Evolutionary conservation across 2,888 invertebrate genomes (phyloP).

Genomic region (Cheilosia scutellata): DNA sequence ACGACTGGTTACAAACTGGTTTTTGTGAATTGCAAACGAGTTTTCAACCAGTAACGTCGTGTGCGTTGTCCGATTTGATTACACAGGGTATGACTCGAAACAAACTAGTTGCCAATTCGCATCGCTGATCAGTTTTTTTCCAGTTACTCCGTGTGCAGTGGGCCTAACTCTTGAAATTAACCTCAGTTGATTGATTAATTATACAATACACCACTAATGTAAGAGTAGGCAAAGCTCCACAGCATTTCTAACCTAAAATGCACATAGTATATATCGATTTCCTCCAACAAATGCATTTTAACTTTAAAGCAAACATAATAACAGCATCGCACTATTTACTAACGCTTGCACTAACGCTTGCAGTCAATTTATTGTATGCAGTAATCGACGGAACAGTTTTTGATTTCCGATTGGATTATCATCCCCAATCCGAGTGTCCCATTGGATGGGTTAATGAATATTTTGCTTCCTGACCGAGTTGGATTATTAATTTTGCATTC

Average conservation of each 20-base stretch:
- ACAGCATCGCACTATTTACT: background rate
- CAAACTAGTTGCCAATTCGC: no score
- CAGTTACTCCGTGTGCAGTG: no score
- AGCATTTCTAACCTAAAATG: background rate
- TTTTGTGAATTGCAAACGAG: no score
- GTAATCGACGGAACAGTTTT: conserved; percentile 62
- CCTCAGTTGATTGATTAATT: no score
- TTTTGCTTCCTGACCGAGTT: conserved; percentile 54
- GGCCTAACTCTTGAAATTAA: no score
- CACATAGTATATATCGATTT: conserved; percentile 10
- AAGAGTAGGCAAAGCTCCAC: no score
- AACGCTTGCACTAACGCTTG: background rate
- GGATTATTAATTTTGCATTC: conserved; percentile 69
- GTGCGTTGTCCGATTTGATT: no score
- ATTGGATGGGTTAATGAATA: conserved; percentile 57
- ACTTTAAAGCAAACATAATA: background rate
- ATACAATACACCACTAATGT: no score
- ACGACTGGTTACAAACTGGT: no score
- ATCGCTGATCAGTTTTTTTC: no score
- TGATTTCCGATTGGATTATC: conserved; percentile 69
- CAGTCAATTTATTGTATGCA: conserved; percentile 17
- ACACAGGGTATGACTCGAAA: no score
- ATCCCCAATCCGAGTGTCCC: background rate
- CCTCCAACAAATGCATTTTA: conserved; percentile 21
- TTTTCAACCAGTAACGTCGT: no score